Conservation (phyloP, 2,113 vertebrate genomes). For the Excalfactoria chinensis region DNA sequence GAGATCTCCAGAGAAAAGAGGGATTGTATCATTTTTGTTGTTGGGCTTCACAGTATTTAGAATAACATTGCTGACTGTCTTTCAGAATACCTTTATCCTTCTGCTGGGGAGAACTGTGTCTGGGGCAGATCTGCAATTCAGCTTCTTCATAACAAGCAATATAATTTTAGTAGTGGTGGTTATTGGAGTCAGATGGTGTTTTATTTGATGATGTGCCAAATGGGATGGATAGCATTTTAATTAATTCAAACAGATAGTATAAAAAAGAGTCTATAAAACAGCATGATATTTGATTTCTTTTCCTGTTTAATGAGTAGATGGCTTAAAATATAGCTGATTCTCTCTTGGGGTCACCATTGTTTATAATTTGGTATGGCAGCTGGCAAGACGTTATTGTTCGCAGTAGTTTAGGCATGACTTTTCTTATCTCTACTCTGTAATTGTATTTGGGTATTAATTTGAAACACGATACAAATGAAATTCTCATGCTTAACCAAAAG, state of each 20-base stretch:
- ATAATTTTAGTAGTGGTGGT: background rate
- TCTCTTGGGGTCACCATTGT: background rate
- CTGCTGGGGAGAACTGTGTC: background rate
- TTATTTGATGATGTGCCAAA: background rate
- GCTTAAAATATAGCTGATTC: background rate
- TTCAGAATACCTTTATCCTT: background rate
- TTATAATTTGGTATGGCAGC: background rate
- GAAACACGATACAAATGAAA: background rate
- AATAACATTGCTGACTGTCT: background rate
- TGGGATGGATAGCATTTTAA: background rate
- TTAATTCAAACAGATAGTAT: background rate
- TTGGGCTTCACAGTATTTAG: background rate
- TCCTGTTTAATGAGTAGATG: background rate
- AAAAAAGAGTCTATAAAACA: background rate
- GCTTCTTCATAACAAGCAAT: accelerated
- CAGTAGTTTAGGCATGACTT: background rate
- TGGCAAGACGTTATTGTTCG: background rate
- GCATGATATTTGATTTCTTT: background rate
- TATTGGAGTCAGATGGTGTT: background rate
- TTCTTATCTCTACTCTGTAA: background rate
- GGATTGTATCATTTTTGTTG: background rate
- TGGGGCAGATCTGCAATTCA: background rate
- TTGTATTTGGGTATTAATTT: background rate
- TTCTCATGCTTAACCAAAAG: background rate
- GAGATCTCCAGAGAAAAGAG: background rate